Conservation (phyloP, 2,113 vertebrate genomes). For the Rhodinocichla rosea region DNA sequence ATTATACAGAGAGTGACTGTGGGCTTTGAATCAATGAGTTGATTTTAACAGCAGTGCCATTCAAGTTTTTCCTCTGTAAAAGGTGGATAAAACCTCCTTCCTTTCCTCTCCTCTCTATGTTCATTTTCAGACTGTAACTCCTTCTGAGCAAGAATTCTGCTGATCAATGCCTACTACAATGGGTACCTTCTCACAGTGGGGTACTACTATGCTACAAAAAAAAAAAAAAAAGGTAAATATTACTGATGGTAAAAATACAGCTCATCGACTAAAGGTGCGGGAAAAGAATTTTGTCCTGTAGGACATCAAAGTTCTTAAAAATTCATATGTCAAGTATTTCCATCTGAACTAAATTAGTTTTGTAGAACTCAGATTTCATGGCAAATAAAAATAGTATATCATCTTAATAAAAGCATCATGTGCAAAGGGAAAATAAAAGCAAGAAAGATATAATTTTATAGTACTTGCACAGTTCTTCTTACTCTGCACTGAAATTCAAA, state of each 20-base stretch:
- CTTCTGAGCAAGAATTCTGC: neutral
- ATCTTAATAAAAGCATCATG: conserved; percentile 78
- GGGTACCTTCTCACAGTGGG: neutral
- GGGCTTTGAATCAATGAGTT: neutral
- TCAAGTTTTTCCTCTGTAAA: neutral
- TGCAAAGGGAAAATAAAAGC: conserved; percentile 64
- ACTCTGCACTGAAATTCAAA: conserved; percentile 67
- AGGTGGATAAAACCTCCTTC: neutral
- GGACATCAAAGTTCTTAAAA: conserved; percentile 71
- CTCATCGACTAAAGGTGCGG: conserved; percentile 57
- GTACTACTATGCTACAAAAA: neutral
- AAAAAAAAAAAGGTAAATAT: neutral
- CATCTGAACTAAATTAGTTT: conserved; percentile 76
- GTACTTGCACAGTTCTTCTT: conserved; percentile 49
- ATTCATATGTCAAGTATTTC: conserved; percentile 69
- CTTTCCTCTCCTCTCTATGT: neutral
- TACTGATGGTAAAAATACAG: conserved; percentile 60
- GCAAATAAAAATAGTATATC: conserved; percentile 77
- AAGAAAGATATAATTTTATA: conserved; percentile 68
- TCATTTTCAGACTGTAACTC: neutral
- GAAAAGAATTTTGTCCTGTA: conserved; percentile 67
- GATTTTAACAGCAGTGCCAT: neutral
- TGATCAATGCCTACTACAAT: neutral
- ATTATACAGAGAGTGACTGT: neutral
- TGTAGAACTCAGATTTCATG: conserved; percentile 76